Evolutionary conservation across 2,888 invertebrate genomes (phyloP).

Genomic region (Pyralis farinalis): DNA sequence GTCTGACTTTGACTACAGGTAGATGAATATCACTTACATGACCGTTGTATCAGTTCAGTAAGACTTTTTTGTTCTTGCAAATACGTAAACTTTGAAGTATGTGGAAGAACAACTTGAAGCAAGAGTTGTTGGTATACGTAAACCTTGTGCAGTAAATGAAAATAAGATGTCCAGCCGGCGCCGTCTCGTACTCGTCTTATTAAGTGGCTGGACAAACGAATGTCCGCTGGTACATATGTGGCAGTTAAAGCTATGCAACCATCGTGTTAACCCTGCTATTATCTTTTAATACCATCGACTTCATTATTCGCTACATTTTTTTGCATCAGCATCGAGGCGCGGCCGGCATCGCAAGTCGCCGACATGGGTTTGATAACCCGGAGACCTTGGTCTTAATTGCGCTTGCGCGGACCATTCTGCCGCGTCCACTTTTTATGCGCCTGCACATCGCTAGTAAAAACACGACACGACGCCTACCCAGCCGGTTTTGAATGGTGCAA

Average conservation of each 20-base stretch:
- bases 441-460: constrained; percentile 78
- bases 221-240: constrained; percentile 34
- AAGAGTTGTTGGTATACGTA: not conserved
- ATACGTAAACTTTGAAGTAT: no score
- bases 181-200: constrained; percentile 20
- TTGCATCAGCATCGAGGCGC: constrained; percentile 68
- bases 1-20: no score
- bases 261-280: constrained; percentile 67
- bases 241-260: constrained; percentile 52
- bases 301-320: constrained; percentile 76
- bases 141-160: constrained; percentile 15
- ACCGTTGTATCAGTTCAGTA: no score
- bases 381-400: constrained; percentile 81
- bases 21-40: no score
- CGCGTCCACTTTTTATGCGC: constrained; percentile 77
- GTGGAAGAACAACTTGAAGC: no score
- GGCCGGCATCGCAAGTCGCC: constrained; percentile 61
- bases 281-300: constrained; percentile 78
- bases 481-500: constrained; percentile 55
- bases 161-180: constrained; percentile 21
- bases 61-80: no score
- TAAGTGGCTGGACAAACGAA: constrained; percentile 34
- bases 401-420: constrained; percentile 75
- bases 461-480: constrained; percentile 62
- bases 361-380: constrained; percentile 80